Percentiles rank a stretch among this genome's conserved stretches.
phyloP scores from a whole-genome alignment of 1,140 invertebrate genomes.

The Idris sp. region DNA sequence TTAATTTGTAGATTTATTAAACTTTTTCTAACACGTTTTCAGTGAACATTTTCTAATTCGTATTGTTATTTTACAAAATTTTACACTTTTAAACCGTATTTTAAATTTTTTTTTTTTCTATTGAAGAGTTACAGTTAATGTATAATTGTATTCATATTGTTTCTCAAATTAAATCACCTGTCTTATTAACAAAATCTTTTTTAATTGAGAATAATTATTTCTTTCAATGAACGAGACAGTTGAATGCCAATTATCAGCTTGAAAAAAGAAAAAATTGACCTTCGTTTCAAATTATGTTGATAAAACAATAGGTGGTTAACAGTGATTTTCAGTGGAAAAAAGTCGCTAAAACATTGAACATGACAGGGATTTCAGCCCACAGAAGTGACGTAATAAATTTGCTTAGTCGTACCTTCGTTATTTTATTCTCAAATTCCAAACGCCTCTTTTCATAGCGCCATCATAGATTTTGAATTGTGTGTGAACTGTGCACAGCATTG shows the following conservation, averaged over 20 bases:
- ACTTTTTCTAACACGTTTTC: too few relatives aligned
- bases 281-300: slow-evolving; percentile 4
- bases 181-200: slow-evolving; percentile 1
- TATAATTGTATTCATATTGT: not conserved
- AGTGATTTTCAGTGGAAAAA: not conserved
- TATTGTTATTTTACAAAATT: too few relatives aligned
- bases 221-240: slow-evolving; percentile 11
- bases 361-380: slow-evolving; percentile 42
- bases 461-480: slow-evolving; percentile 57
- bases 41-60: too few relatives aligned
- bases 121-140: too few relatives aligned
- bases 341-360: not conserved
- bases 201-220: slow-evolving; percentile 19
- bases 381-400: slow-evolving; percentile 24
- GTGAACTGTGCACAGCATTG: slow-evolving; percentile 58
- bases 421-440: slow-evolving; percentile 56
- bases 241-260: slow-evolving; percentile 2
- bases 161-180: not conserved
- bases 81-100: too few relatives aligned
- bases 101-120: too few relatives aligned
- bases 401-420: slow-evolving; percentile 13
- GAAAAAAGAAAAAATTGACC: slow-evolving; percentile 17
- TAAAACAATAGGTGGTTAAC: slow-evolving; percentile 28
- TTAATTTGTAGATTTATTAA: too few relatives aligned
- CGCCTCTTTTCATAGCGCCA: slow-evolving; percentile 47